Evolutionary conservation across 2,888 invertebrate genomes (phyloP).

Genomic region (Temnothorax rugatulus): DNA sequence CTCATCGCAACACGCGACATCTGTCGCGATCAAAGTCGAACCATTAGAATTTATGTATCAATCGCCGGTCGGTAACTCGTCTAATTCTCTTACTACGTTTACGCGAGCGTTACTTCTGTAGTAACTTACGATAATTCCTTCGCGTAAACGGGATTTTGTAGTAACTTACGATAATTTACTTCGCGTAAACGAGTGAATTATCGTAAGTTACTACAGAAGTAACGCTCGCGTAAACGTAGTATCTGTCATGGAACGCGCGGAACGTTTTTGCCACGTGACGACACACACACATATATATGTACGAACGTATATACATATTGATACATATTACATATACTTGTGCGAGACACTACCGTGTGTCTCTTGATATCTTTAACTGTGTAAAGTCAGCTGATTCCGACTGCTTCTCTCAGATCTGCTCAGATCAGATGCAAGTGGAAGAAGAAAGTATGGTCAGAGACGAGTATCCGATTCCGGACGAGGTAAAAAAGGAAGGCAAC

Average conservation of each 20-base stretch:
- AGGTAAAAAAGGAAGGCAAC: constrained; percentile 72
- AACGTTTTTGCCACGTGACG: not conserved
- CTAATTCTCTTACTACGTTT: too few species aligned
- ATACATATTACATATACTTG: too few species aligned
- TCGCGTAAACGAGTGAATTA: too few species aligned
- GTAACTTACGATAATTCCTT: too few species aligned
- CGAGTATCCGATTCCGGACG: constrained; percentile 25
- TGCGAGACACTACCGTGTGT: too few species aligned
- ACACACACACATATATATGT: not conserved
- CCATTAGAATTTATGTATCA: not conserved
- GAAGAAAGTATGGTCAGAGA: constrained; percentile 7
- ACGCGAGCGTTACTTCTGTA: too few species aligned
- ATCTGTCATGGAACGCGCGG: not conserved
- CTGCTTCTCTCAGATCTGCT: constrained; percentile 9
- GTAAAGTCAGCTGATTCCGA: constrained; percentile 35
- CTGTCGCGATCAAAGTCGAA: too few species aligned
- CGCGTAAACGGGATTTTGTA: too few species aligned
- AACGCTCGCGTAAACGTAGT: too few species aligned
- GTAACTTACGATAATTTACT: too few species aligned
- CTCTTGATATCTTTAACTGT: not conserved
- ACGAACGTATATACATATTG: too few species aligned
- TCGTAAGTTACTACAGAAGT: too few species aligned
- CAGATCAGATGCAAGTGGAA: constrained; percentile 71
- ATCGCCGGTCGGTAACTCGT: not conserved
- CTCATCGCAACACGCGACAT: not conserved